Base-by-base conservation (phyloP, 2,888 invertebrate species). In the Crematogaster levior region DNA sequence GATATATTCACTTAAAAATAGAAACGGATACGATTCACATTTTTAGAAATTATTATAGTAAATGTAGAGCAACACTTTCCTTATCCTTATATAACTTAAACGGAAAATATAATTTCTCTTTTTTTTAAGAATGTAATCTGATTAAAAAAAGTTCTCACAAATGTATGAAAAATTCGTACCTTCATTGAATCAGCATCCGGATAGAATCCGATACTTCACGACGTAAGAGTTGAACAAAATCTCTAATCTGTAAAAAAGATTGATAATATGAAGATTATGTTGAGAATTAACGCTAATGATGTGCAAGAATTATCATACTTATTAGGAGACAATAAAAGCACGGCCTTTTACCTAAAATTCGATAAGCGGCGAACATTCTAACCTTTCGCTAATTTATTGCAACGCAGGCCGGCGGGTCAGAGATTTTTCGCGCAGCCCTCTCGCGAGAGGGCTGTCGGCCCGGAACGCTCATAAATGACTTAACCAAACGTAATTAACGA, bases 401-500 rank as follows among this genome's bases (percentile, higher is more conserved):
- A 85, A 85, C 85, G 66, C 34, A 18, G 74, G 70, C 53, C 61
- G 75, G 79, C 79, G 83, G 84, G 61, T 24, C 81, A 77, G 85
- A 81, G 85, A 88, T 88, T 90, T 65, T 89, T 89, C 85, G 89
- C 88, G 80, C 83, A 83, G 72, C 84, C 48, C 66, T 66, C 82
- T 40, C 82, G 79, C 70, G 66, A 40, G 43, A 56, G 81, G 77
- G 72, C 84, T 63, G 80, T 65, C 74, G 30, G 73, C 63, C 30
- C 63, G 80, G 37, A 43, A 81, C 85, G 83, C 63, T 87, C 85
- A 85, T 85, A 89, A 90, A 90, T 88, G 89, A 90, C 87, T 90
- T 90, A 90, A 89, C 90, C 93, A 94, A 94, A 94, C 93, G 94
- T 94, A 94, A 94, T 94, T 94, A 94, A 94, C 93, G 94, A 93